Evolutionary conservation across 2,113 vertebrate genomes (phyloP).

Genomic region (Carassius carassius): DNA sequence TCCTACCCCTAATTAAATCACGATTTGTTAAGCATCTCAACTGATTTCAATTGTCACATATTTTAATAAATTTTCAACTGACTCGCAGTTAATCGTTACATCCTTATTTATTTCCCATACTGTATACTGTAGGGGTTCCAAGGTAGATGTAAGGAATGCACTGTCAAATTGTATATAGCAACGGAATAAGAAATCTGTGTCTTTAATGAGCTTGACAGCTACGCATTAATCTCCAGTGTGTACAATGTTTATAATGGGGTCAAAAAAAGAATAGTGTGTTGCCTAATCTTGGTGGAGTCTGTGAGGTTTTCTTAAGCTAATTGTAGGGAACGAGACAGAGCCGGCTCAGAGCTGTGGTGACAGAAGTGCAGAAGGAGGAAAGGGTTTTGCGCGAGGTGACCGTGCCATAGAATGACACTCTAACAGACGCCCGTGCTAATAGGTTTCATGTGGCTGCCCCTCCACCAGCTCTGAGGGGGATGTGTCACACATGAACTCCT

Average conservation of each 20-base stretch:
- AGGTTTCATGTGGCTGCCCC: slow-evolving; percentile 68
- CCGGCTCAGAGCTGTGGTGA: slow-evolving; percentile 1
- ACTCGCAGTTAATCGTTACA: no score
- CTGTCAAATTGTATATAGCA: not conserved
- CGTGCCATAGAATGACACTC: slow-evolving; percentile 5
- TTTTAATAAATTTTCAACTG: no score
- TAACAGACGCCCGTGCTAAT: slow-evolving; percentile 66
- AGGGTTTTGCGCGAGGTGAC: slow-evolving; percentile 6
- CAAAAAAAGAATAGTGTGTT: slow-evolving; percentile 6
- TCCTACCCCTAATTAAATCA: no score
- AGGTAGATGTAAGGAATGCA: not conserved
- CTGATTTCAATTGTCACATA: no score
- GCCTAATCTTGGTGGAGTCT: slow-evolving; percentile 38
- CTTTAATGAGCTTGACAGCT: not conserved
- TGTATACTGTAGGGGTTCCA: not conserved
- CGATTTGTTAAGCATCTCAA: no score
- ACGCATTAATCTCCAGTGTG: not conserved
- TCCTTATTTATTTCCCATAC: no score
- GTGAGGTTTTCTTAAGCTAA: slow-evolving; percentile 50
- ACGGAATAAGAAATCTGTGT: not conserved
- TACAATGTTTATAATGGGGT: not conserved
- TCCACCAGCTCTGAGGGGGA: slow-evolving; percentile 67
- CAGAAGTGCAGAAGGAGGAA: not conserved
- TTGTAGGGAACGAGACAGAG: slow-evolving; percentile 44
- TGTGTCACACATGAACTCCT: slow-evolving; percentile 72